Conservation (phyloP, 2,113 vertebrate species). For the Psittacara wagleri region DNA sequence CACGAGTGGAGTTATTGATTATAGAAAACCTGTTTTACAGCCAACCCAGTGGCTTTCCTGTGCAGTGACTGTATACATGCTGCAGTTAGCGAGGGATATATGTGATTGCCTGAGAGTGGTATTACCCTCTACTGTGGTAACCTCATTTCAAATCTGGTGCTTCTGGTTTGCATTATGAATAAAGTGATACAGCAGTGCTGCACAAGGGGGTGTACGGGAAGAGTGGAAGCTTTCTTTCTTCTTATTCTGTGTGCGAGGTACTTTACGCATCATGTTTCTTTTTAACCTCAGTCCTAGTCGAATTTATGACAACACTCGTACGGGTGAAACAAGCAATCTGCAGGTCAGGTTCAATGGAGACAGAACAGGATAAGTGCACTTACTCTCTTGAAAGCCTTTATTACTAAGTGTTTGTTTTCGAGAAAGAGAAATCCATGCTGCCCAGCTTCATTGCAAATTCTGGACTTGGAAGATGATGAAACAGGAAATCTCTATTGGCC, state of each 20-base stretch:
- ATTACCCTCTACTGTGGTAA: slow-evolving; percentile 61
- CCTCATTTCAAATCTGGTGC: slow-evolving; percentile 62
- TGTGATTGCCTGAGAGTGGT: slow-evolving; percentile 39
- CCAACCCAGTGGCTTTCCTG: slow-evolving; percentile 15
- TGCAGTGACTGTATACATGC: slow-evolving; percentile 10
- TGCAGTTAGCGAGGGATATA: slow-evolving; percentile 57
- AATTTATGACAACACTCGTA: slow-evolving; percentile 63
- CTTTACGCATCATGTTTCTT: slow-evolving; percentile 58
- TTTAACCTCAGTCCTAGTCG: slow-evolving; percentile 68
- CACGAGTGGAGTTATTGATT: slow-evolving; percentile 18
- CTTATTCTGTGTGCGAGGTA: slow-evolving; percentile 26
- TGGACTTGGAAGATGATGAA: slow-evolving; percentile 35
- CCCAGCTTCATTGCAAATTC: slow-evolving; percentile 58
- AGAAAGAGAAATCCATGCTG: slow-evolving; percentile 64
- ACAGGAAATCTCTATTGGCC: slow-evolving; percentile 7
- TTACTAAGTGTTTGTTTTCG: slow-evolving; percentile 66
- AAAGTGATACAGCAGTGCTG: slow-evolving; percentile 56
- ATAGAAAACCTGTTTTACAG: neutral
- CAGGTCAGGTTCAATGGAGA: slow-evolving; percentile 70
- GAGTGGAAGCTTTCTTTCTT: slow-evolving; percentile 38
- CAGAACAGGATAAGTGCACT: slow-evolving; percentile 70
- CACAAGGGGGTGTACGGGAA: neutral
- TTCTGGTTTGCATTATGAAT: slow-evolving; percentile 70
- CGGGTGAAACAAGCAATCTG: slow-evolving; percentile 60
- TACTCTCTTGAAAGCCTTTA: slow-evolving; percentile 68